Conservation (phyloP, 30 jellyfish, hydroid and myxozoan genomes). For the Morbakka virulenta region DNA sequence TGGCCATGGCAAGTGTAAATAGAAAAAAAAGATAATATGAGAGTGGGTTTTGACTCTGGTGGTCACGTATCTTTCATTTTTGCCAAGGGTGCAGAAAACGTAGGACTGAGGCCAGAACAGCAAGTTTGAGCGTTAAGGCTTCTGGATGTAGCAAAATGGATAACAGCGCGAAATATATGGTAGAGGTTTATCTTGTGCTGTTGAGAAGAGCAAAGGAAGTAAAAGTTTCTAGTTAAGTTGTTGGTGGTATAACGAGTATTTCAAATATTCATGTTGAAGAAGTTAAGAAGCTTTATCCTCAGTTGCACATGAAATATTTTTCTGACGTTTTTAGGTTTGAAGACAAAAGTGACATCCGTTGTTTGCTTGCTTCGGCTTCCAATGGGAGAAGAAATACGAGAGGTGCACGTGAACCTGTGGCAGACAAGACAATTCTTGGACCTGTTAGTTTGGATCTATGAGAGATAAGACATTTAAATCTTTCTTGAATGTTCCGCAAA, state of each 20-base stretch:
- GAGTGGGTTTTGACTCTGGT: constrained; percentile 16
- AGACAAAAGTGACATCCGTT: constrained; percentile 14
- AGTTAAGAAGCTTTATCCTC: constrained; percentile 8
- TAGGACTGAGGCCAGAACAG: constrained; percentile 13
- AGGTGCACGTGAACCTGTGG: constrained; percentile 33
- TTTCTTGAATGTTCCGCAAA: too few species aligned
- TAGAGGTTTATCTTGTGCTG: not conserved
- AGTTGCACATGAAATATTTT: constrained; percentile 12
- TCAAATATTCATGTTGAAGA: constrained; percentile 13
- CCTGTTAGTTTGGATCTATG: constrained; percentile 6
- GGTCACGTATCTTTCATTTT: constrained; percentile 9
- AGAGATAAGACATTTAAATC: constrained; percentile 14
- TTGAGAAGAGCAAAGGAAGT: not conserved
- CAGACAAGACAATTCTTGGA: constrained; percentile 16
- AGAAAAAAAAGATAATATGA: not conserved
- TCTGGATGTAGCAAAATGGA: constrained; percentile 5
- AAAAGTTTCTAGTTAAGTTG: constrained; percentile 7
- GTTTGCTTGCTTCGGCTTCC: not conserved
- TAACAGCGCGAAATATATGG: not conserved
- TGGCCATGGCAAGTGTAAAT: constrained; percentile 14
- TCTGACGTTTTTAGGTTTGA: constrained; percentile 43
- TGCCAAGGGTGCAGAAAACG: not conserved
- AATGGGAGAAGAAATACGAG: not conserved
- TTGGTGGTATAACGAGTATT: not conserved
- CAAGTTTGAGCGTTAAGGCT: not conserved